phyloP scores from a whole-genome alignment of 2,888 invertebrate species.

The Thysanoteuthis rhombus region DNA sequence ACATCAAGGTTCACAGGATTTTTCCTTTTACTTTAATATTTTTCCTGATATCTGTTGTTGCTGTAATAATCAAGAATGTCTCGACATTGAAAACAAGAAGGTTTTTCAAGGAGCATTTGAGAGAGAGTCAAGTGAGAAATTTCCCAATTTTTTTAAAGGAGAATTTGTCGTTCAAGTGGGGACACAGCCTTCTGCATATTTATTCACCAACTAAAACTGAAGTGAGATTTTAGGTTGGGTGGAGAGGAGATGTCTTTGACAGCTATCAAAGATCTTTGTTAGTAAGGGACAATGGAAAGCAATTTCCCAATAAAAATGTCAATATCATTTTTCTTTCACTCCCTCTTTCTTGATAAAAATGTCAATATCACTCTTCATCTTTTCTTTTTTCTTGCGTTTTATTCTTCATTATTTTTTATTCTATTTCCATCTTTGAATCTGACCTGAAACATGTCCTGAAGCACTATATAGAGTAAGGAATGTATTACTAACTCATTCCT shows the following conservation, averaged over 20 bases:
- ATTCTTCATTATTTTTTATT: background rate
- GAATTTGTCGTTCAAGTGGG: background rate
- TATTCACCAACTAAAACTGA: background rate
- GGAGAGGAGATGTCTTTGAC: background rate
- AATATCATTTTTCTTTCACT: background rate
- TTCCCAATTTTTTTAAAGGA: background rate
- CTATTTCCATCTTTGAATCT: background rate
- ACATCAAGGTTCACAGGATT: background rate
- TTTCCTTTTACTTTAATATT: background rate
- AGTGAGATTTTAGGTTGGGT: background rate
- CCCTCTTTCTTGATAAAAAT: background rate
- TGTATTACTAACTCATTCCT: background rate
- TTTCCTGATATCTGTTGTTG: background rate
- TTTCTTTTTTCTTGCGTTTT: background rate
- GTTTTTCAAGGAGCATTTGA: background rate
- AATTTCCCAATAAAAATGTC: slow-evolving; percentile 12
- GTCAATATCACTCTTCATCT: background rate
- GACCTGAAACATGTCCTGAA: background rate
- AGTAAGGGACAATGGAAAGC: background rate
- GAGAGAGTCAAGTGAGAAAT: background rate
- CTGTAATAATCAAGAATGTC: background rate
- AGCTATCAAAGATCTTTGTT: slow-evolving; percentile 12
- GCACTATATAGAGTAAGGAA: background rate
- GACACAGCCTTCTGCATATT: background rate
- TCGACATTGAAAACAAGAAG: background rate